Evolutionary conservation across 2,797 vertebrate genomes (phyloP).

Genomic region (Sylvilagus floridanus): DNA sequence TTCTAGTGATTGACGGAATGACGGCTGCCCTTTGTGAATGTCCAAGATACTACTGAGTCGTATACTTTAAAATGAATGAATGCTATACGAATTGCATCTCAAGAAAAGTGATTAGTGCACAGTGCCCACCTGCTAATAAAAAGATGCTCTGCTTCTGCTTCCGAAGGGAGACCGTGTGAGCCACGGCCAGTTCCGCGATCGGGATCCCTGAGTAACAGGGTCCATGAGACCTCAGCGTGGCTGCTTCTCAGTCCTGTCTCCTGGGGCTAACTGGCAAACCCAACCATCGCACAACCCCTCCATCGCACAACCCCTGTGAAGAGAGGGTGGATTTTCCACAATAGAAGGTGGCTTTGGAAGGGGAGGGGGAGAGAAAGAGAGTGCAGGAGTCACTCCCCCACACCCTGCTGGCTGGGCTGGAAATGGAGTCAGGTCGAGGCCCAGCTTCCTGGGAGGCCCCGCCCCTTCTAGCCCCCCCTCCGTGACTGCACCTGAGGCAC

Average conservation of each 20-base stretch:
- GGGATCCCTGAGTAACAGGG: not conserved
- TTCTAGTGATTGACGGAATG: not conserved
- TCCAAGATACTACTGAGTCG: not conserved
- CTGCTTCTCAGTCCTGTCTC: not conserved
- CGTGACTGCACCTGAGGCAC: not conserved
- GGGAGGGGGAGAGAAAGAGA: not conserved
- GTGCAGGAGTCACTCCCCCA: not conserved
- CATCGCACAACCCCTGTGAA: not conserved
- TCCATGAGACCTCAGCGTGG: not conserved
- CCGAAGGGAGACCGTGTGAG: not conserved
- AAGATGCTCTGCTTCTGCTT: slow-evolving; percentile 24
- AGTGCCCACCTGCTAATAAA: not conserved
- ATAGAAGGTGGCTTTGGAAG: not conserved
- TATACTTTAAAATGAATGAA: not conserved
- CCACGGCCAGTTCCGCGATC: not conserved
- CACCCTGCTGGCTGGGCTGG: not conserved
- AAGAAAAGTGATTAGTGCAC: not conserved
- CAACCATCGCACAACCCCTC: not conserved
- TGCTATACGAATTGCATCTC: not conserved
- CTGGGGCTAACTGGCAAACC: not conserved
- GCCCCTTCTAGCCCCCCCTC: not conserved
- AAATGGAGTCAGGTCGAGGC: not conserved
- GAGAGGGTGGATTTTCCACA: not conserved
- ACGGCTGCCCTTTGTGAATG: not conserved
- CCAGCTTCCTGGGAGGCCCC: not conserved